Evolutionary conservation across 2,888 invertebrate species (phyloP), one percentile per base, ranked within the genome.

Genomic region (Labia minor): DNA sequence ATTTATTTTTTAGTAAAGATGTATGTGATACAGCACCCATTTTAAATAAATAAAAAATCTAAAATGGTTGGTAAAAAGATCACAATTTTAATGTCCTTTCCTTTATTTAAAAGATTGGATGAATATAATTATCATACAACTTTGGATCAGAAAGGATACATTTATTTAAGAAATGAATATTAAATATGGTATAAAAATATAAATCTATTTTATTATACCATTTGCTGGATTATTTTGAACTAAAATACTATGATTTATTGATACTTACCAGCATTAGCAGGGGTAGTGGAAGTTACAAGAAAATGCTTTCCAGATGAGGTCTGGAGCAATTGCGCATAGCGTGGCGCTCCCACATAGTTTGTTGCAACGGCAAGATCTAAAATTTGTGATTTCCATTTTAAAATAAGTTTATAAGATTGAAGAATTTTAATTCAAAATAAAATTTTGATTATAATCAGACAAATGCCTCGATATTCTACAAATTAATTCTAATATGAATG

Each of bases 231-330:
- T n/a, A n/a, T n/a, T n/a, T n/a, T n/a, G n/a, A n/a, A n/a, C n/a
- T n/a, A n/a, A n/a, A n/a, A n/a, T n/a, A n/a, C n/a, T n/a, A n/a
- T n/a, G n/a, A n/a, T n/a, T n/a, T n/a, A n/a, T n/a, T n/a, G n/a
- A 8, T 26, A 26, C 8, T 49, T 49, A 49, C 49, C 49, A n/a
- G 49, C 49, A 49, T 49, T 49, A 49, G 49, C 2, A 49, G 49
- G 73, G 37, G 74, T 72, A 10, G 73, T 72, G 1, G 85, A 82
- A 1, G 86, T 84, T 65, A 86, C 75, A 69, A 87, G 79, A 72
- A 87, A 81, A 76, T 88, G 88, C 72, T 86, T 85, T 8, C 89
- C 89, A 65, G 84, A 81, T 20, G 86, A 81, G 4, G 86, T 86
- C 75, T 89, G 88, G 64, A 89, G 86, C 65, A 89, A 79, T 74